Base-by-base conservation (phyloP, 2,888 invertebrate genomes). In the Plagiodera versicolora region DNA sequence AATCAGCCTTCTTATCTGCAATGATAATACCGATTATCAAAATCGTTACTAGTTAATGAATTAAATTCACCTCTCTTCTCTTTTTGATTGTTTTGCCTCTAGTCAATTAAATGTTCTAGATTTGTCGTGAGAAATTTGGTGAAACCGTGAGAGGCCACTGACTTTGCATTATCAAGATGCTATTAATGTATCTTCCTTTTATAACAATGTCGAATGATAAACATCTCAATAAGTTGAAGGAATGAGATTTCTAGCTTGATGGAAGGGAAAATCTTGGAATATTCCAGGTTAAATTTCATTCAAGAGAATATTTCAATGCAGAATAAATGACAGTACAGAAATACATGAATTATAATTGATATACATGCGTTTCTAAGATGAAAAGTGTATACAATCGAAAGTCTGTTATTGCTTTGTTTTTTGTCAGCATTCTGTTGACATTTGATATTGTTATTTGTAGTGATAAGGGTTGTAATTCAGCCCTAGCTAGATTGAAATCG, bases 1-100 rank as follows among this genome's bases (percentile, higher is more conserved):
- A 57, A 51, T 49, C 35, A 45, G n/a, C 35, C 51, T 54, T 49
- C 39, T 63, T 63, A 65, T 63, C 60, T 65, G 65, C 28, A 61
- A 60, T n/a, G 19, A 60, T 28, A n/a, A 16, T 18, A 6, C 10
- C 3, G 3, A 14, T 32, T 10, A 9, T 11, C 8, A 32, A 10
- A 32, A 32, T 32, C 11, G 32, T 32, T 11, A 39, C 11, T n/a
- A 11, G 14, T n/a, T 39, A 39, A 39, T 39, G 10, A 32, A 10
- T 39, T 14, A 32, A 32, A 32, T 39, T 39, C 10, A 4, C 14
- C 24, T 24, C 24, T 14, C n/a, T 39, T 39, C 11, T 39, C 3
- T 11, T 32, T 10, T 32, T 11, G 6, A 10, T 39, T 14, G 39
- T 39, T 14, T 39, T 14, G 39, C 24, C 24, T 24, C 24, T 6